Evolutionary conservation across 2,113 vertebrate genomes (phyloP).

Genomic region (pig (Sus scrofa)): T2T-Sscrofa CM000829.6:55908001-55908500

Average conservation of each 20-base stretch:
- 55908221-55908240: constrained; percentile 7
- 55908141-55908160: neutral
- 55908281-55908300: neutral
- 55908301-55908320: neutral
- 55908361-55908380: constrained; percentile 40
- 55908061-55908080: neutral
- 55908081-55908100: neutral
- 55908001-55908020: neutral
- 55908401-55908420: too few relatives aligned
- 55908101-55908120: neutral
- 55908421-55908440: too few relatives aligned
- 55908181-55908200: constrained; percentile 58
- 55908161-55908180: constrained; percentile 30
- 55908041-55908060: neutral
- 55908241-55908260: neutral
- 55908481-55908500: too few relatives aligned
- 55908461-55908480: too few relatives aligned
- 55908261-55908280: neutral
- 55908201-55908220: constrained; percentile 21
- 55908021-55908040: neutral
- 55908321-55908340: neutral
- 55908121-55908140: constrained; percentile 28
- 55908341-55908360: neutral
- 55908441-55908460: too few relatives aligned
- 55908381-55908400: neutral